Base-by-base conservation (phyloP, 2,113 vertebrate species). In the Nerophis ophidion region DNA sequence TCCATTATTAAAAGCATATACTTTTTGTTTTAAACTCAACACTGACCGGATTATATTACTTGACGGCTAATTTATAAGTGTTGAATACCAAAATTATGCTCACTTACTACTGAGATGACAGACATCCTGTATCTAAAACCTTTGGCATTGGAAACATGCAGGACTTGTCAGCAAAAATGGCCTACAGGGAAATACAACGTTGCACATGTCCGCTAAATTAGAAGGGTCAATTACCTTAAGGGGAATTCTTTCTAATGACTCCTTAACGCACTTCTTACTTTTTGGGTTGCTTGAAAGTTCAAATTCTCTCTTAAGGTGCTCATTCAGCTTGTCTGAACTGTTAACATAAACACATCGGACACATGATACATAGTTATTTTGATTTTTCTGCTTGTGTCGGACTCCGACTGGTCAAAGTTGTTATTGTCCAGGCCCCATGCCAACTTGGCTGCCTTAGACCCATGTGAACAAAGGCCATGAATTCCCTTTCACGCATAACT, bases 371-470 rank as follows among this genome's bases (percentile, higher is more conserved):
- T 57, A n/a, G 57, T 60, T 59, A 11, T 57, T 55, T 44, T 40
- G 45, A 48, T 62, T 76, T 75, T 68, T 69, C 61, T 51, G 9
- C 53, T 58, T 61, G 36, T 35, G 17, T 57, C 44, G 70, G 65
- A 67, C 51, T 66, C 34, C 17, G 7, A 1, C 36, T 34, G 42
- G 34, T 49, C 26, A 45, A 48, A 61, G 57, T 57, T 49, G 34
- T 66, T 70, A 13, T 57, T 45, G 57, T 58, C 45, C 26, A 51
- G 57, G 64, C 14, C 45, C 71, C 62, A 62, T 56, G 62, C 66
- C 59, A 49, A 49, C 33, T 42, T 57, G 59, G 59, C 61, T 52
- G 36, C 38, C 48, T 51, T 7, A n/a, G 17, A 63, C 10, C 19
- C 12, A 45, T 35, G 42, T 15, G 13, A 58, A 17, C 57, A 44